Evolutionary conservation across 2,113 vertebrate species (phyloP), one percentile per base, ranked within the genome.

Genomic region (Tursiops truncatus): DNA sequence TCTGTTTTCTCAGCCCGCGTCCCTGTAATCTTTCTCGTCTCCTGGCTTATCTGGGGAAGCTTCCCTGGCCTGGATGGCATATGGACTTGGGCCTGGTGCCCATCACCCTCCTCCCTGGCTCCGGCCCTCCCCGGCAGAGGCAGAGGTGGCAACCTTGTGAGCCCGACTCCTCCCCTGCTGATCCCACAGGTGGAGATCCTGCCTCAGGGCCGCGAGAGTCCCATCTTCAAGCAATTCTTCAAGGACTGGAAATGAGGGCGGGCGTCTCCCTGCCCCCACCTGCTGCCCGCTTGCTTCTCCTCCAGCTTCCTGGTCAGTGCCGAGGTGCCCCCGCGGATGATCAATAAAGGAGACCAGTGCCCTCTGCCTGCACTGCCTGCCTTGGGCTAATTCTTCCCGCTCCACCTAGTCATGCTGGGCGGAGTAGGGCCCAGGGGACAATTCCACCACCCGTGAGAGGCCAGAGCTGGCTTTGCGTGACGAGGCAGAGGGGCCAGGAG

Each of bases 141-240:
- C 14, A 6, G 36, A 44, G 5, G 21, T 0, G 60, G 53, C 33
- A 17, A 13, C 31, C 38, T 53, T 13, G 6, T 50, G 74, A 91
- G 28, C 28, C n/a, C 7, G 11, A 28, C 62, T 44, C 91, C 74
- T 88, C 56, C 41, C 60, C 38, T 23, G 13, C 1, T 79, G 6
- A 96, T 41, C 50, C 88, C 91, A 20, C 97, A 99, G 99, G 99
- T 99, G 98, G 99, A 99, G 97, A 99, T 99, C 53, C 99, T 99
- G 95, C 99, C 99, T 1, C 99, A 99, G 97, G 99, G 99, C 95
- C 98, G 97, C 0, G 99, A 99, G 98, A 99, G 99, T 0, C 98
- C 99, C 89, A 99, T 99, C 96, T 99, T 99, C 99, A 99, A 99
- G 98, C 99, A 99, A 95, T 99, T 99, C 98, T 99, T 99, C 95